Percentiles rank a stretch among this genome's conserved stretches.
Conservation (phyloP, 2,888 invertebrate species). For the Agrochola lychnidis region DNA sequence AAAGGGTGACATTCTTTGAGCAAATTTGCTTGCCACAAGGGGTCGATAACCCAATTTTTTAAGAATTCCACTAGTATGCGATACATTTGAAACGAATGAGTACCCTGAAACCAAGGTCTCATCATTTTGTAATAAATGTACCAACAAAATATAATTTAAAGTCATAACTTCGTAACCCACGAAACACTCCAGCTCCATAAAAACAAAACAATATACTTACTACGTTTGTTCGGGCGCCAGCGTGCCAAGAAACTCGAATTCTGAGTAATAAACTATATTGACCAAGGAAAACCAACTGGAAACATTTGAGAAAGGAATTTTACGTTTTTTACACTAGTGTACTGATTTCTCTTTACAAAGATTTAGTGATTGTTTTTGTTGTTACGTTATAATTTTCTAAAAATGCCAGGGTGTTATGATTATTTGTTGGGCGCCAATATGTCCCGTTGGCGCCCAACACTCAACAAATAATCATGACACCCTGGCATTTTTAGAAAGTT, state of each 20-base stretch:
- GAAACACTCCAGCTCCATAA: constrained; percentile 34
- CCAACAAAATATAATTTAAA: constrained; percentile 16
- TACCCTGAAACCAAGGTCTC: background rate
- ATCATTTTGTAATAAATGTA: background rate
- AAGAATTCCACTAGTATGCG: background rate
- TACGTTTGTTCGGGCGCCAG: constrained; percentile 9
- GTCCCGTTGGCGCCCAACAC: background rate
- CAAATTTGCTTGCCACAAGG: background rate
- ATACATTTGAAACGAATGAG: background rate
- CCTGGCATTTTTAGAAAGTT: background rate
- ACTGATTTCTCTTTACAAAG: background rate
- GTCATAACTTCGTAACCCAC: background rate
- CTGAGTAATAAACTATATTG: constrained; percentile 61
- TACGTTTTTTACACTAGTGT: constrained; percentile 3
- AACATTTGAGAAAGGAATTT: constrained; percentile 37
- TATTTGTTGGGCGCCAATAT: too few species aligned
- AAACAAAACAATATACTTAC: constrained; percentile 43
- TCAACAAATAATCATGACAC: background rate
- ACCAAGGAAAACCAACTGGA: constrained; percentile 32
- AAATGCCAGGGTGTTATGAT: too few species aligned
- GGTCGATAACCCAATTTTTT: background rate
- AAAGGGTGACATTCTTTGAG: background rate
- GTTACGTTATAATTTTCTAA: too few species aligned
- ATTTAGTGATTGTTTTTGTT: background rate
- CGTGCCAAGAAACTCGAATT: constrained; percentile 58